Percentiles rank a stretch among this genome's conserved stretches.
phyloP scores from a whole-genome alignment of 2,888 invertebrate species.

The Epinotia ramella region DNA sequence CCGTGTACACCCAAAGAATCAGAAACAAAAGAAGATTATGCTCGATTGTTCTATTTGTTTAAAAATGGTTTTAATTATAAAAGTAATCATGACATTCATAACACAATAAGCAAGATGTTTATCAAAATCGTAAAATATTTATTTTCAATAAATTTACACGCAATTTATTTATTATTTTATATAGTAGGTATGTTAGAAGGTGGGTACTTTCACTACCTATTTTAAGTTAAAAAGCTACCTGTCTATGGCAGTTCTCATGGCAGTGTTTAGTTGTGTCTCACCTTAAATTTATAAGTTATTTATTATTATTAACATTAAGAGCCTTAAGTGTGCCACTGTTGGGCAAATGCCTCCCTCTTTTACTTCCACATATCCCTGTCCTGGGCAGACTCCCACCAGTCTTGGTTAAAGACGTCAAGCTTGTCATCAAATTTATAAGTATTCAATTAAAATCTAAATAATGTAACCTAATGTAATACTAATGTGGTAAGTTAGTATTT shows the following conservation, averaged over 20 bases:
- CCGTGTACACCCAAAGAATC: too few species aligned
- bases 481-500: conserved; percentile 41
- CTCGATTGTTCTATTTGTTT: too few species aligned
- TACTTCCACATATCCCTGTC: too few species aligned
- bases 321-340: too few species aligned
- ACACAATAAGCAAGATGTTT: background rate
- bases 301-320: too few species aligned
- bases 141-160: conserved; percentile 14
- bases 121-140: conserved; percentile 9
- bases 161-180: background rate
- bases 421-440: background rate
- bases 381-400: too few species aligned
- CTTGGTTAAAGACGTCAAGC: too few species aligned
- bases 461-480: conserved; percentile 44
- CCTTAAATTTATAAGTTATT: background rate
- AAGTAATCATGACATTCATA: too few species aligned
- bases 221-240: conserved; percentile 41
- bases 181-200: conserved; percentile 36
- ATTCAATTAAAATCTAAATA: conserved; percentile 24
- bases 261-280: conserved; percentile 46
- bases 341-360: too few species aligned
- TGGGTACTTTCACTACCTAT: conserved; percentile 35
- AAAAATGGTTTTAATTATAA: too few species aligned
- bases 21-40: too few species aligned
- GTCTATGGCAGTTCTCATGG: conserved; percentile 51